A percentile compares a stretch with the other conserved stretches of the same genome.
Conservation (phyloP, 2,888 invertebrate species). For the Microctonus brassicae region DNA sequence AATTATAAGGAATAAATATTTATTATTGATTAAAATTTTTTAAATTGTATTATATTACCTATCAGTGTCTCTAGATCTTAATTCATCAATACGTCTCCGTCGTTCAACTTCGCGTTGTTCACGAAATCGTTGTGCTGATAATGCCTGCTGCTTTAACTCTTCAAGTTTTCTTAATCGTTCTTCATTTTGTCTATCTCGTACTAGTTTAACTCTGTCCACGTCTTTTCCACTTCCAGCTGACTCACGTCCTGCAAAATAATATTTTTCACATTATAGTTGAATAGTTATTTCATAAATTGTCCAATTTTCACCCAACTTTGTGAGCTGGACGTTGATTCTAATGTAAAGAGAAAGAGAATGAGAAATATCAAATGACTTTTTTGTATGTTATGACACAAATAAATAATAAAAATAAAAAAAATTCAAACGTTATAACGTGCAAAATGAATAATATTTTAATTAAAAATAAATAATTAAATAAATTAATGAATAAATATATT, state of each 20-base stretch:
- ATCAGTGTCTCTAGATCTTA: conserved; percentile 83
- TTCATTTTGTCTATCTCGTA: conserved; percentile 90
- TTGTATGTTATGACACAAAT: background rate
- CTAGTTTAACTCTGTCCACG: conserved; percentile 71
- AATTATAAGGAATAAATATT: conserved; percentile 18
- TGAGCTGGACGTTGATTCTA: background rate
- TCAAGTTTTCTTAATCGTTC: conserved; percentile 90
- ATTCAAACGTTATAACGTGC: background rate
- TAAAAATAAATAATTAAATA: background rate
- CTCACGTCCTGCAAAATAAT: conserved; percentile 62
- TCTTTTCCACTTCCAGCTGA: conserved; percentile 63
- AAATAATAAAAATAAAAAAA: background rate
- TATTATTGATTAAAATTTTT: background rate
- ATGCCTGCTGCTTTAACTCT: conserved; percentile 89
- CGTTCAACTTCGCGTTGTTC: conserved; percentile 91
- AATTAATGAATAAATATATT: no score
- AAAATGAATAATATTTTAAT: background rate
- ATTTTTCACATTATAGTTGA: background rate
- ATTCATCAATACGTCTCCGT: conserved; percentile 84
- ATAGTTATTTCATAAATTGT: background rate
- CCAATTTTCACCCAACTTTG: background rate
- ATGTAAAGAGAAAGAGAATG: background rate
- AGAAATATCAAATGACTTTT: background rate
- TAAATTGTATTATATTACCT: conserved; percentile 64
- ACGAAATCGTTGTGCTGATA: conserved; percentile 89